phyloP scores from a whole-genome alignment of 2,113 vertebrate species.

The Myanophis thanlyinensis region DNA sequence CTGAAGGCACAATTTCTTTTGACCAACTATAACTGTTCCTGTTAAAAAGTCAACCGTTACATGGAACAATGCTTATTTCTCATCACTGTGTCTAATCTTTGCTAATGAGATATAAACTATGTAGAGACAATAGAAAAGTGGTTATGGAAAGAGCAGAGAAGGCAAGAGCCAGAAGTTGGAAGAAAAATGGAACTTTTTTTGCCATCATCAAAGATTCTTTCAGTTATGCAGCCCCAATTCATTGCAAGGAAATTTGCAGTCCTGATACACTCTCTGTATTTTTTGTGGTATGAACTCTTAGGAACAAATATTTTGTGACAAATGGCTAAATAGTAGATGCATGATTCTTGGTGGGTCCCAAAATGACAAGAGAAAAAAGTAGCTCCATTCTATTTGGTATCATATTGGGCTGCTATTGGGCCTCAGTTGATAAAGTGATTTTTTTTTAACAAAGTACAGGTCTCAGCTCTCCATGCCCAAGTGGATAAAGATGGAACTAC shows the following conservation, averaged over 20 bases:
- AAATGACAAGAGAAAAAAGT: background rate
- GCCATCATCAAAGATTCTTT: background rate
- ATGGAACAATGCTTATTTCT: background rate
- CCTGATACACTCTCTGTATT: background rate
- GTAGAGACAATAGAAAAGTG: background rate
- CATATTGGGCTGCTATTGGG: background rate
- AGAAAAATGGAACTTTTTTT: background rate
- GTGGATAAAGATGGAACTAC: background rate
- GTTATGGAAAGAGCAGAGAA: background rate
- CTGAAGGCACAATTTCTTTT: background rate
- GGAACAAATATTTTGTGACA: background rate
- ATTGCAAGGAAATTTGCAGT: background rate
- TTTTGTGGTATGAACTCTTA: background rate
- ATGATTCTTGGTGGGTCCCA: background rate
- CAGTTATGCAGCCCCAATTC: background rate
- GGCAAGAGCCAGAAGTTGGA: background rate
- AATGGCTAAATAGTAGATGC: background rate
- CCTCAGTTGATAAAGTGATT: background rate
- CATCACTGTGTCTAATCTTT: no score
- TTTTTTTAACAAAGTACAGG: background rate
- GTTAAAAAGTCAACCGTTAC: background rate
- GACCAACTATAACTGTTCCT: background rate
- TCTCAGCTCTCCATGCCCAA: background rate
- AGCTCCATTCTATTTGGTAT: background rate
- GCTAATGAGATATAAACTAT: background rate